phyloP scores from a whole-genome alignment of 1,140 invertebrate genomes.

The Drosophila kikkawai region DNA sequence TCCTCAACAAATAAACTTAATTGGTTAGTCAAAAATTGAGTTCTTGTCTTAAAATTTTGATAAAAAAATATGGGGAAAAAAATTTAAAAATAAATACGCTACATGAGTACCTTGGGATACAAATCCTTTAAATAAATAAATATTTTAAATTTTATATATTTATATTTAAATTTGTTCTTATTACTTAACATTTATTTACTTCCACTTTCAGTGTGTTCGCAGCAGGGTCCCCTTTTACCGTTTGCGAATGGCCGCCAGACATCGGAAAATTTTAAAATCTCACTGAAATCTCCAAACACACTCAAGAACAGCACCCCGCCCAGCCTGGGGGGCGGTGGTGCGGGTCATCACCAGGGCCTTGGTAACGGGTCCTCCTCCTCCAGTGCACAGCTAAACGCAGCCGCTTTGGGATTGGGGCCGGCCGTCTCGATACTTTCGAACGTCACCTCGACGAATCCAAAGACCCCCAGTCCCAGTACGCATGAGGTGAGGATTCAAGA shows the following conservation, averaged over 20 bases:
- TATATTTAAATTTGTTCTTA: not conserved
- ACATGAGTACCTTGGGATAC: no score
- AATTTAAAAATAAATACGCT: no score
- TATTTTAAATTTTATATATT: not conserved
- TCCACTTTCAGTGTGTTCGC: conserved; percentile 63
- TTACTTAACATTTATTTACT: not conserved
- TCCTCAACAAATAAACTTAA: no score
- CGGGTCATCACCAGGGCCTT: conserved; percentile 27
- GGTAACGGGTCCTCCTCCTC: conserved; percentile 41
- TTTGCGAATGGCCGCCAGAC: conserved; percentile 85
- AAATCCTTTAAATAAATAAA: no score
- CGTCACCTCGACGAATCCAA: conserved; percentile 92
- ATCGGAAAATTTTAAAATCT: conserved; percentile 88
- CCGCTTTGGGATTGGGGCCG: conserved; percentile 72
- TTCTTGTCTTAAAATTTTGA: no score
- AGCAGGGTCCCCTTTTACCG: conserved; percentile 80
- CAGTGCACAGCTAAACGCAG: conserved; percentile 68
- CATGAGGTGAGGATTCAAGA: conserved; percentile 78
- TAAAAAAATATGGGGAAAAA: no score
- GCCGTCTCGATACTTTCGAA: conserved; percentile 84
- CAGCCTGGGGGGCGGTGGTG: conserved; percentile 55
- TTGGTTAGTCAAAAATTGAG: no score
- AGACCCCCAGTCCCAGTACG: conserved; percentile 91
- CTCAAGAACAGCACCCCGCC: conserved; percentile 84
- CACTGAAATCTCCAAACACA: conserved; percentile 86